These are phyloP conservation scores for Alentia gelatinosa DNA, from an alignment of 2,888 invertebrate genomes.

Conservation along the genomic window DNA sequence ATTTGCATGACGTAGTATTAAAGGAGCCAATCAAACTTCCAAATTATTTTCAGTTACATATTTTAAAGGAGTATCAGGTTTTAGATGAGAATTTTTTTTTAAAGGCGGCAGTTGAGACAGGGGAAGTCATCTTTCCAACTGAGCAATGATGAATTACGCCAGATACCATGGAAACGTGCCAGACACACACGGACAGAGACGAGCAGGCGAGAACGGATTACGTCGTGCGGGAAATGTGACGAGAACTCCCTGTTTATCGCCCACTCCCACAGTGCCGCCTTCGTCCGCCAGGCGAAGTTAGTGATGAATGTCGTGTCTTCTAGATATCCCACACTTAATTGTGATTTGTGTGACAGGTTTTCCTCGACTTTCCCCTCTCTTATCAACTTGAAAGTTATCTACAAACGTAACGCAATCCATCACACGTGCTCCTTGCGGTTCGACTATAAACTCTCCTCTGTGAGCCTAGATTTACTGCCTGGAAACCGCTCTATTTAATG, in stretches of 20 bases:
- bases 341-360: background rate
- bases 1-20: too few relatives aligned
- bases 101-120: too few relatives aligned
- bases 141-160: background rate
- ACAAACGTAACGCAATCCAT: background rate
- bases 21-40: too few relatives aligned
- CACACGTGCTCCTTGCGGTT: background rate
- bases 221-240: background rate
- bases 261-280: background rate
- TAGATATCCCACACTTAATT: background rate
- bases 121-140: background rate
- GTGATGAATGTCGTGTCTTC: background rate
- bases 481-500: too few relatives aligned
- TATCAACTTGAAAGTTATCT: constrained; percentile 3
- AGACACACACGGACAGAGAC: background rate
- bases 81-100: too few relatives aligned
- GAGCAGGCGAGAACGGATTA: constrained; percentile 6
- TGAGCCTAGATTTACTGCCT: too few relatives aligned
- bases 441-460: too few relatives aligned
- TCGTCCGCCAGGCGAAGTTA: background rate
- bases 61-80: too few relatives aligned
- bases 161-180: background rate
- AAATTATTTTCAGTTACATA: too few relatives aligned
- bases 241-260: constrained; percentile 10
- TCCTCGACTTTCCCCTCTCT: background rate